A percentile compares a stretch with the other conserved stretches of the same genome.
Evolutionary conservation across 2,113 vertebrate species (phyloP).

Genomic region (zebrafish (Danio rerio)): DNA sequence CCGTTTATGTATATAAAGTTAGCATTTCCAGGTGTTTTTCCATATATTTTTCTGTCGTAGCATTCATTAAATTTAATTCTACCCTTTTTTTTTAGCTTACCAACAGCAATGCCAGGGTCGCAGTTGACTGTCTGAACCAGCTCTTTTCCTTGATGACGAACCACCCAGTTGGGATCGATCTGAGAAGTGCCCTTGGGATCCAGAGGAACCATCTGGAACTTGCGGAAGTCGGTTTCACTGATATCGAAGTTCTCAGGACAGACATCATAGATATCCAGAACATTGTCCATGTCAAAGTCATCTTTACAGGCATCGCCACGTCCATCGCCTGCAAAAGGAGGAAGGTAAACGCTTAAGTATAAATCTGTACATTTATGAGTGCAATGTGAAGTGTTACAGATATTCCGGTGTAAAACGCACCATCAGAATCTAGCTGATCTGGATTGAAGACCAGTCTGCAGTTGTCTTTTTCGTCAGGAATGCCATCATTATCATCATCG

Average conservation of each 20-base stretch:
- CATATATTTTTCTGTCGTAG: neutral
- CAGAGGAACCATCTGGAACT: constrained; percentile 98
- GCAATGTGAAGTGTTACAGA: neutral
- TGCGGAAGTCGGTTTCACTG: constrained; percentile 95
- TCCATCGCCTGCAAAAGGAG: constrained; percentile 84
- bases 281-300: constrained; percentile 94
- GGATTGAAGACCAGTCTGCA: constrained; percentile 91
- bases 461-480: constrained; percentile 97
- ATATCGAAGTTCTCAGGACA: constrained; percentile 97
- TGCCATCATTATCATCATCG: constrained; percentile 96
- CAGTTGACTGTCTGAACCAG: constrained; percentile 98
- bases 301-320: constrained; percentile 96
- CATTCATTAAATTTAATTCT: neutral
- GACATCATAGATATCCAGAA: constrained; percentile 95
- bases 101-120: constrained; percentile 96
- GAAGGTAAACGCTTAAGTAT: neutral
- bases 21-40: neutral
- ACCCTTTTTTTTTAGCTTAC: constrained; percentile 67
- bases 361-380: neutral
- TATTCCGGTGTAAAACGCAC: constrained; percentile 71
- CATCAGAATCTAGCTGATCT: constrained; percentile 93
- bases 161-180: constrained; percentile 99
- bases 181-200: constrained; percentile 98
- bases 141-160: constrained; percentile 98
- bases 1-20: neutral